phyloP scores from a whole-genome alignment of 1,140 invertebrate genomes.

The Eubasilissa regina region DNA sequence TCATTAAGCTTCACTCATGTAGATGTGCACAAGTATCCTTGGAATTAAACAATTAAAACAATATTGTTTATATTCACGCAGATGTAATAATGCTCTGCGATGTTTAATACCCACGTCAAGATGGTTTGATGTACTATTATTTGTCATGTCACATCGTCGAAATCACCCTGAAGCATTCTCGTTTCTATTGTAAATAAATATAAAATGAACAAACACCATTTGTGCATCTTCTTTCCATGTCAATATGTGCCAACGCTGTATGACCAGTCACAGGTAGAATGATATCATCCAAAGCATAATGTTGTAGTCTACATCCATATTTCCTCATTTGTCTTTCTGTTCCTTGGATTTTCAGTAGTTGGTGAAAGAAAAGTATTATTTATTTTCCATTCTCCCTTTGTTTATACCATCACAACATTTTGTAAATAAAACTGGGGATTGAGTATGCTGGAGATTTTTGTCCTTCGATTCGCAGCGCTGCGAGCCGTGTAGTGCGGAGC shows the following conservation, averaged over 20 bases:
- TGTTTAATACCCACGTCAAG: neutral
- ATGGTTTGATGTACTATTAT: neutral
- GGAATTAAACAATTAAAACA: no score
- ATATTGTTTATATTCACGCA: no score
- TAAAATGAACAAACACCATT: constrained; percentile 13
- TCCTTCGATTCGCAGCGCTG: neutral
- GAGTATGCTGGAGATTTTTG: neutral
- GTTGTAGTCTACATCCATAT: constrained; percentile 5
- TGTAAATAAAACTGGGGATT: constrained; percentile 10
- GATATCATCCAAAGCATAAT: constrained; percentile 1
- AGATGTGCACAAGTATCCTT: no score
- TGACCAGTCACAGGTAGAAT: constrained; percentile 7
- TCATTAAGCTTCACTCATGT: no score
- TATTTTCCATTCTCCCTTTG: constrained; percentile 34
- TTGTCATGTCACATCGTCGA: constrained; percentile 10
- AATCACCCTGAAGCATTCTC: constrained; percentile 7
- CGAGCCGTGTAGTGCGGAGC: neutral
- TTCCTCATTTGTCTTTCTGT: constrained; percentile 36
- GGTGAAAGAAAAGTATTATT: constrained; percentile 23
- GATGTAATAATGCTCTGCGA: neutral
- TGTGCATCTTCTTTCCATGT: constrained; percentile 27
- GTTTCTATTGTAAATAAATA: constrained; percentile 28
- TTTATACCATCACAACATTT: constrained; percentile 18
- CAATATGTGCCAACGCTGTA: neutral
- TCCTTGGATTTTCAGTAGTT: constrained; percentile 14